These are phyloP conservation scores for Megaptera novaeangliae DNA, from an alignment of 2,113 vertebrate genomes.

Conservation along the genomic window DNA sequence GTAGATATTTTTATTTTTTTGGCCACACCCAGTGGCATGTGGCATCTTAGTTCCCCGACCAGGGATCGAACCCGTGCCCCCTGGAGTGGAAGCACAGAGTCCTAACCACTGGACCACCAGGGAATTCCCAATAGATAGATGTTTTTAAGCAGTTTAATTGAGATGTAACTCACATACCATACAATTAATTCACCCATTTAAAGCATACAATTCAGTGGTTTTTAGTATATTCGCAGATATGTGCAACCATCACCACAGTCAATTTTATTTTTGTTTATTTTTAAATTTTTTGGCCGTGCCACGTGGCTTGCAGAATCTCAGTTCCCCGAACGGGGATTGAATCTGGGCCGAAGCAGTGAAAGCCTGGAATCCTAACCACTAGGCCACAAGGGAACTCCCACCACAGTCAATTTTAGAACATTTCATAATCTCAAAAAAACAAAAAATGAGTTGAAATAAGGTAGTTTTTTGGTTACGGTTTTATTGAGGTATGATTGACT, in stretches of 20 bases:
- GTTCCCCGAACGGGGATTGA: not conserved
- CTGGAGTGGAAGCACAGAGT: too few relatives aligned
- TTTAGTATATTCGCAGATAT: not conserved
- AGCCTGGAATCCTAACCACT: not conserved
- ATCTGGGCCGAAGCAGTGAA: too few relatives aligned
- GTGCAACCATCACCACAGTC: not conserved
- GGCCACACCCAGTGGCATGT: too few relatives aligned
- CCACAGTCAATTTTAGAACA: not conserved
- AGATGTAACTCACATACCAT: not conserved
- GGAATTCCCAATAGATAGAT: too few relatives aligned
- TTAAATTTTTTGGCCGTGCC: not conserved
- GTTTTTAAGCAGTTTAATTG: not conserved
- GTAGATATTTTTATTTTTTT: not conserved
- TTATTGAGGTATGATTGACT: not conserved
- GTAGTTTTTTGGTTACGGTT: not conserved
- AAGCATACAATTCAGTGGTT: not conserved
- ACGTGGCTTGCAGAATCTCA: not conserved
- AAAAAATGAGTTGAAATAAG: not conserved
- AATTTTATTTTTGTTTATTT: not conserved
- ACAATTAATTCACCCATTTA: not conserved
- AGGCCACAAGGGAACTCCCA: not conserved
- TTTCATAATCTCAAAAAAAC: not conserved
- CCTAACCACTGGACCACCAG: too few relatives aligned
- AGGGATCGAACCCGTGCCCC: too few relatives aligned
- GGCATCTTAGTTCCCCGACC: too few relatives aligned